Base-by-base conservation (phyloP, 2,797 vertebrate genomes). In the Microctenopoma stevenorrisi region DNA sequence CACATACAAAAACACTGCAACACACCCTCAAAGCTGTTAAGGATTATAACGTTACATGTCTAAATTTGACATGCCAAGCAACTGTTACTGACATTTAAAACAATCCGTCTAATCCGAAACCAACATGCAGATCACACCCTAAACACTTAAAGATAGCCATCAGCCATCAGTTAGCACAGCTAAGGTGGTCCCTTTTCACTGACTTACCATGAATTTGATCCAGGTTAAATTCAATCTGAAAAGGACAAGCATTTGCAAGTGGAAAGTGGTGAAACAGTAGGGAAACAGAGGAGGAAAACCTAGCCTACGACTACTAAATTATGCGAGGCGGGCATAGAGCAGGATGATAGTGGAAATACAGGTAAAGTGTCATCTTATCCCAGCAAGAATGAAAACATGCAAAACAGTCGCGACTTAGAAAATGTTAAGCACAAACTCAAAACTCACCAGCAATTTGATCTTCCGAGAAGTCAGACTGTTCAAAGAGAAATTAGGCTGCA, bases 151-250 rank as follows among this genome's bases (percentile, higher is more conserved):
- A 83, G 66, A 78, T 60, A 65, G 62, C 61, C 67, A 82, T 65
- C 65, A 18, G 55, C 65, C 67, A 82, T 68, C 68, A 18, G 53
- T 78, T 47, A 42, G 40, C 40, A 46, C 44, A 18, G 35, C 57
- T 47, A 35, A 76, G 44, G 22, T 51, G 62, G 43, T 2, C 60
- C 66, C 57, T 58, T 61, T 57, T 64, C 59, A 60, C 78, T 50
- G 70, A 95, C 96, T 97, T 93, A 98, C 96, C 96, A 83, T 96
- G 94, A 82, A 96, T 94, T 82, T 96, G 95, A 84, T 96, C 95
- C 94, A 93, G 92, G 90, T 94, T 96, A 95, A 96, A 97, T 83
- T 96, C 95, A 94, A 95, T 96, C 96, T 97, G 94, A 84, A 93
- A 91, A 87, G 90, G 69, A 92, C 83, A 92, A 89, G 89, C 74